Percentiles rank a stretch among this genome's conserved stretches.
Conservation (phyloP, 2,888 invertebrate genomes). For the Hirtodrosophila confusa region DNA sequence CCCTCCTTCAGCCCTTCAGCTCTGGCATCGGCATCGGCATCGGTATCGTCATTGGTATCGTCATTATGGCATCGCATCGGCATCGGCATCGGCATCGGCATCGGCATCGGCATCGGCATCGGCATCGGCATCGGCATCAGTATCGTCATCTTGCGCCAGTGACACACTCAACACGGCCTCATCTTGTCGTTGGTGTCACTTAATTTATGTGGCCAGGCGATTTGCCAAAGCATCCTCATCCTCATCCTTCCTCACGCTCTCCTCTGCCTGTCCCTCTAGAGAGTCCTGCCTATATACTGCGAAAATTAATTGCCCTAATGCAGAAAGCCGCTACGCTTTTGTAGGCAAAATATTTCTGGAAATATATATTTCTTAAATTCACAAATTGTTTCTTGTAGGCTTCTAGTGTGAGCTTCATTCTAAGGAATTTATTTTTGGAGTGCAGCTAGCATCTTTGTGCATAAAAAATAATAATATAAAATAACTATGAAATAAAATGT, state of each 20-base stretch:
- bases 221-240: conserved; percentile 16
- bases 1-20: background rate
- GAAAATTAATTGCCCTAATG: too few species aligned
- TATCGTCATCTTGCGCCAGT: conserved; percentile 39
- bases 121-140: background rate
- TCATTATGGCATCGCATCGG: background rate
- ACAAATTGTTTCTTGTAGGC: too few species aligned
- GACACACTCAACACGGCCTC: conserved; percentile 59
- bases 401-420: too few species aligned
- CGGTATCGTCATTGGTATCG: background rate
- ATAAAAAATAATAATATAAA: too few species aligned
- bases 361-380: too few species aligned
- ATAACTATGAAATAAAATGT: too few species aligned
- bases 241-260: background rate
- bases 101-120: background rate
- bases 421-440: too few species aligned
- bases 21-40: background rate
- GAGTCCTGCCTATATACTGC: background rate
- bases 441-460: too few species aligned
- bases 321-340: too few species aligned
- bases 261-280: background rate
- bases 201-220: conserved; percentile 56
- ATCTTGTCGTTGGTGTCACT: conserved; percentile 45
- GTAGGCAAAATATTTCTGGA: too few species aligned
- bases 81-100: background rate